Percentiles rank a stretch among this genome's conserved stretches.
Conservation (phyloP, 2,113 vertebrate species). For the Tachysurus vachellii region DNA sequence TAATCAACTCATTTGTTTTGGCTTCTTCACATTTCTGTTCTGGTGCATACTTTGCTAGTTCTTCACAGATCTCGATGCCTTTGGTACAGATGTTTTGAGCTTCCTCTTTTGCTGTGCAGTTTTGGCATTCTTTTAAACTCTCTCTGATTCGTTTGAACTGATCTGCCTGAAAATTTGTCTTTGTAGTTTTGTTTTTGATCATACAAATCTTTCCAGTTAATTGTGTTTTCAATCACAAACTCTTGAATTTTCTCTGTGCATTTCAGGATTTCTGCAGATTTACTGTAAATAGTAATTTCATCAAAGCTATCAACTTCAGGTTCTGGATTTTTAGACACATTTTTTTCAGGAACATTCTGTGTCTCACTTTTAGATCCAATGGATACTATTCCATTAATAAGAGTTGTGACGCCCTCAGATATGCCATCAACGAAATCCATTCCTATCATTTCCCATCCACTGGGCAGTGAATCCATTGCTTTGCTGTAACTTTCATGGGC, state of each 20-base stretch:
- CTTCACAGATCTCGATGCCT: slow-evolving; percentile 33
- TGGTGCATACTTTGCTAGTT: slow-evolving; percentile 28
- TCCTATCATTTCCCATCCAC: slow-evolving; percentile 42
- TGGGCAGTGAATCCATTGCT: slow-evolving; percentile 21
- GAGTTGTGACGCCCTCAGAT: background rate
- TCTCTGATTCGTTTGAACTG: background rate
- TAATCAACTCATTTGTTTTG: background rate
- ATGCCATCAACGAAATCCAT: slow-evolving; percentile 49
- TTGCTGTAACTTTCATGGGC: slow-evolving; percentile 16
- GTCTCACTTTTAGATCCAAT: rapidly evolving
- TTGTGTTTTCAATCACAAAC: background rate
- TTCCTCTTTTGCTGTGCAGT: background rate
- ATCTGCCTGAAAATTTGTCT: rapidly evolving
- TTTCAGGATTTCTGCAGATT: slow-evolving; percentile 33
- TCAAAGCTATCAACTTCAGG: background rate
- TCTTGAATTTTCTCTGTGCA: background rate
- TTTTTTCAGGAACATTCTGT: no score
- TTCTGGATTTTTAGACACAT: background rate
- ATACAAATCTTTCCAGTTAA: slow-evolving; percentile 29
- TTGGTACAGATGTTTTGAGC: slow-evolving; percentile 35
- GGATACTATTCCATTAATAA: background rate
- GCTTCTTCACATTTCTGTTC: background rate
- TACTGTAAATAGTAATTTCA: slow-evolving; percentile 36
- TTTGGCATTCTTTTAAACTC: background rate
- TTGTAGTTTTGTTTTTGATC: slow-evolving; percentile 22